A percentile compares a stretch with the other conserved stretches of the same genome.
These are phyloP conservation scores for Loxodonta africana DNA, from an alignment of 2,113 vertebrate genomes.

Conservation along the genomic window DNA sequence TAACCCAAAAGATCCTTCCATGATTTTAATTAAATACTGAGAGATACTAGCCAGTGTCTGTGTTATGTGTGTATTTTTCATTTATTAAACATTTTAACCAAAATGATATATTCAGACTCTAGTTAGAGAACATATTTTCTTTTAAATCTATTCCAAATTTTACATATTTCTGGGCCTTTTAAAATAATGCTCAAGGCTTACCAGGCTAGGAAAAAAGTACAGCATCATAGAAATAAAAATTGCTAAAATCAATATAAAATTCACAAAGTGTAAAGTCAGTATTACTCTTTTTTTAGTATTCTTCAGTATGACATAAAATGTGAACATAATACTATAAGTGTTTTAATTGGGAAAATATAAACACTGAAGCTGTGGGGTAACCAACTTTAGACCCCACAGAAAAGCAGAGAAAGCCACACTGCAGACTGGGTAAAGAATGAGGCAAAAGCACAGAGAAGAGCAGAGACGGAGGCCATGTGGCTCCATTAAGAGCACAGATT, in stretches of 20 bases:
- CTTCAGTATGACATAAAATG: background rate
- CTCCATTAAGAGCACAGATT: background rate
- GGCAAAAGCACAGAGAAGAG: background rate
- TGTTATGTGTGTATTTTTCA: background rate
- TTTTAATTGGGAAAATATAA: background rate
- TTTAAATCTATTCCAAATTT: background rate
- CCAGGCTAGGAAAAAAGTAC: background rate
- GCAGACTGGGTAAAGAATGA: background rate
- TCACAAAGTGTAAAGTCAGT: background rate
- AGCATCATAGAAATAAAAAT: background rate
- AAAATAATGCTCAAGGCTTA: background rate
- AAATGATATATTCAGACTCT: background rate
- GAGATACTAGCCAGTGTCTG: background rate
- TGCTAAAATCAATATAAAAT: background rate
- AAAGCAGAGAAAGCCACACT: background rate
- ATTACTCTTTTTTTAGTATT: background rate
- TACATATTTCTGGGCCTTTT: background rate
- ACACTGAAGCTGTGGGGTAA: background rate
- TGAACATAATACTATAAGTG: background rate
- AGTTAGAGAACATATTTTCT: background rate
- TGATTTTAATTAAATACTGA: background rate
- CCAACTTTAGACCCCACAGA: background rate
- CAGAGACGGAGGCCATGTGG: background rate
- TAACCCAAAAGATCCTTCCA: background rate
- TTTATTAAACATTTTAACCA: slow-evolving; percentile 36